Evolutionary conservation across 2,113 vertebrate genomes (phyloP), one percentile per base, ranked within the genome.

Genomic region (Canis aureus): DNA sequence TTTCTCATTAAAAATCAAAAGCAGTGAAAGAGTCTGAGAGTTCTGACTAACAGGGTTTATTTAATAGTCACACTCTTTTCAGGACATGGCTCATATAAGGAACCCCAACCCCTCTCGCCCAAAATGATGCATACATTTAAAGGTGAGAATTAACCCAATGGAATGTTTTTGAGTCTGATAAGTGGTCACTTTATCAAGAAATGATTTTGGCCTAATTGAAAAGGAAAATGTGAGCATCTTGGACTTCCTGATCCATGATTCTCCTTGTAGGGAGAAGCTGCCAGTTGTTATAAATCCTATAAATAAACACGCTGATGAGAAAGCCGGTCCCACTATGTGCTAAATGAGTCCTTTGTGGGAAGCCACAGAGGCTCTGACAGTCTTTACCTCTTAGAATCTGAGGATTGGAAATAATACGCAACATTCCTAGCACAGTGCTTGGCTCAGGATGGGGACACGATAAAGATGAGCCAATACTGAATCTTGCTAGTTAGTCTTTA

Each of bases 401-500:
- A 57, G 25, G 20, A 15, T 0, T 20, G 38, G 64, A 62, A 8
- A 32, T 25, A 83, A n/a, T 0, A 0, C 20, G 6, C 11, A 7
- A 32, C 0, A 53, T 83, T 59, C 23, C n/a, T 12, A 43, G 69
- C 49, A 16, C 4, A 8, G 27, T n/a, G 16, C 35, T 49, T 35
- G 51, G 51, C 51, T 85, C 60, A 17, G 22, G 69, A 8, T 8
- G 29, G 29, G 16, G 25, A 9, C 38, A 5, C 59, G 59, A 20
- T 8, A 19, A 84, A 76, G 22, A 57, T 2, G 11, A 53, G 32
- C 55, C 73, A 25, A 38, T 15, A 49, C 2, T 23, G 60, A 38
- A 32, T 19, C 27, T 38, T 59, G 4, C 20, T 38, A 35, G 43
- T 59, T 32, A 66, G 49, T 15, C 76, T 74, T 60, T 55, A 51